A percentile compares a stretch with the other conserved stretches of the same genome.
These are phyloP conservation scores for Acleris laterana DNA, from an alignment of 2,888 invertebrate species.

Conservation along the genomic window DNA sequence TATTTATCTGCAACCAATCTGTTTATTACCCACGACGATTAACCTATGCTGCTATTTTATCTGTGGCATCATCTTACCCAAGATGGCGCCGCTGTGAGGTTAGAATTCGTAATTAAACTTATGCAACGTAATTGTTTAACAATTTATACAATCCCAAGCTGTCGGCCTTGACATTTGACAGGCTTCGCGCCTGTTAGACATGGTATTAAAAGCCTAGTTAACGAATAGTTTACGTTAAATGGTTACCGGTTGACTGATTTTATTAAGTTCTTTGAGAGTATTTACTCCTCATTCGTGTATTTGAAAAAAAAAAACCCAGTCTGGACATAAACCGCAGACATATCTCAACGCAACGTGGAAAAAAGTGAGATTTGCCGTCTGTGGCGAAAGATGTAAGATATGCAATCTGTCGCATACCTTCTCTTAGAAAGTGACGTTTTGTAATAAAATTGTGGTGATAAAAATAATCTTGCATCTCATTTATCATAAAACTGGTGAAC, in stretches of 20 bases:
- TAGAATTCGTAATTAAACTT: conserved; percentile 29
- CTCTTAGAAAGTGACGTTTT: too few species aligned
- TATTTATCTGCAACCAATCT: not conserved
- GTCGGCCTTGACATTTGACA: conserved; percentile 33
- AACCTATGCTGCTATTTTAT: conserved; percentile 2
- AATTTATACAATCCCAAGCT: conserved; percentile 20
- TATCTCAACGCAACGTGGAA: too few species aligned
- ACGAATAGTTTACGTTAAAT: conserved; percentile 8
- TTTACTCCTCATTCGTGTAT: too few species aligned
- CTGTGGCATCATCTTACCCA: conserved; percentile 27
- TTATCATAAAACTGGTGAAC: too few species aligned
- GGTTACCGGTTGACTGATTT: conserved; percentile 7
- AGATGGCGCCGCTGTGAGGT: conserved; percentile 22
- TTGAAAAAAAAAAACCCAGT: too few species aligned
- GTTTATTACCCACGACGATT: not conserved
- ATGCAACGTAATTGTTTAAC: conserved; percentile 36
- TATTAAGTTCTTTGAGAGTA: not conserved
- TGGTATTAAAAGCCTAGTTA: conserved; percentile 25
- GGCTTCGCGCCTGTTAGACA: conserved; percentile 29
- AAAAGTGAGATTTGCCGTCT: too few species aligned
- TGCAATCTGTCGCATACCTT: too few species aligned
- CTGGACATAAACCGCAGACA: too few species aligned
- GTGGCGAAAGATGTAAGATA: too few species aligned
- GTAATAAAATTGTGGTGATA: too few species aligned
- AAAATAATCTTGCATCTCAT: too few species aligned